phyloP scores from a whole-genome alignment of 2,113 vertebrate genomes.

The Pelodiscus sinensis region DNA sequence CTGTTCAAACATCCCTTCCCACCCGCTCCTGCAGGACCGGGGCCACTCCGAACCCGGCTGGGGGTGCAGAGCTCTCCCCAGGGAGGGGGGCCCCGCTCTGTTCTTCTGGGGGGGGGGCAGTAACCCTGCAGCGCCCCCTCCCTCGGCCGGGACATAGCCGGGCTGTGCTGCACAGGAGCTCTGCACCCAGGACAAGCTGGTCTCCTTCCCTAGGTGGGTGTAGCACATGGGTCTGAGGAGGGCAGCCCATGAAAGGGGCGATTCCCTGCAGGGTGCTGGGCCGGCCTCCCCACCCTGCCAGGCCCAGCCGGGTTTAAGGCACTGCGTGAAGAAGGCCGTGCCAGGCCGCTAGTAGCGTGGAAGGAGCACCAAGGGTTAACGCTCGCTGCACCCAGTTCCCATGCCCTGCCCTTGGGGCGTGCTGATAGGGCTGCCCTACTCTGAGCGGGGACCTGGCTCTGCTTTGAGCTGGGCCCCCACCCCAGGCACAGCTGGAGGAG shows the following conservation, averaged over 20 bases:
- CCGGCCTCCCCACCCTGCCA: too few species aligned
- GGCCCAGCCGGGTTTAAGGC: neutral
- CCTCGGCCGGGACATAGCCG: neutral
- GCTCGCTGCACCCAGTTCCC: neutral
- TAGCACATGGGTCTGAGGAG: neutral
- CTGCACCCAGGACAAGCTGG: neutral
- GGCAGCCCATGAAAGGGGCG: rapidly evolving
- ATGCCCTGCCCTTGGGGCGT: neutral
- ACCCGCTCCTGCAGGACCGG: too few species aligned
- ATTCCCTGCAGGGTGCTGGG: neutral
- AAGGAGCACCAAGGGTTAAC: neutral
- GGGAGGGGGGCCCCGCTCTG: too few species aligned
- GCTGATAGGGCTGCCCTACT: neutral
- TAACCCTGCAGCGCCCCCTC: neutral
- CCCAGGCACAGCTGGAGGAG: neutral
- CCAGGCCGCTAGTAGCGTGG: rapidly evolving
- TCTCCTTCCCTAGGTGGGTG: neutral
- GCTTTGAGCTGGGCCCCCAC: too few species aligned
- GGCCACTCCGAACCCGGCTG: too few species aligned
- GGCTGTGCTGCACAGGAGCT: neutral
- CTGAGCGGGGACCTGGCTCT: neutral
- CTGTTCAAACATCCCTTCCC: too few species aligned
- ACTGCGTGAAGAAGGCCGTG: slow-evolving; percentile 5
- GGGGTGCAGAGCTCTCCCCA: too few species aligned
- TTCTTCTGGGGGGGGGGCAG: too few species aligned